Evolutionary conservation across 2,888 invertebrate species (phyloP), one percentile per base, ranked within the genome.

Genomic region (Drosophila conformis): DNA sequence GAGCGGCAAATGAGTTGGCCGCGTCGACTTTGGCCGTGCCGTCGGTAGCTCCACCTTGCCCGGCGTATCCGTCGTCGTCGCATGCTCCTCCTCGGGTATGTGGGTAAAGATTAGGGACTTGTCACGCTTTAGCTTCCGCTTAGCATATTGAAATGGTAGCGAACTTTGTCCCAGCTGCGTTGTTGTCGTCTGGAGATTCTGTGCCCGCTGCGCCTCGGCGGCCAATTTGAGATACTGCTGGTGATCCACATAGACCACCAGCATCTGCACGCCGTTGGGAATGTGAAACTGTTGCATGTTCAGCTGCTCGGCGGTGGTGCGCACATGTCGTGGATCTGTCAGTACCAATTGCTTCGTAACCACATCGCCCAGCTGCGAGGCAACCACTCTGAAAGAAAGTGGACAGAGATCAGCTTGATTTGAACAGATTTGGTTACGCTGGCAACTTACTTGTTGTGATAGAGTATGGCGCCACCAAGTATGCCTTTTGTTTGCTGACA

Each of bases 291-390:
- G 95, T 0, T 94, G 94, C 53, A 93, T 90, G 11, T 74, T 63
- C 40, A 96, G 93, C 49, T 94, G 94, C 91, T 97, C 97, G 0
- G 97, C 97, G 0, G 97, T 96, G 0, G 96, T 95, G 94, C 97
- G 97, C 91, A 97, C 96, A 83, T 97, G 94, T 90, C 96, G 96
- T 0, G 97, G 97, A 93, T 97, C 97, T 36, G 97, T 96, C 66
- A 97, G 95, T 18, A 97, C 95, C 10, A 98, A 93, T 91, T 96
- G 95, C 80, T 97, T 97, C 0, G 97, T 97, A 67, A 97, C 93
- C 75, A 95, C 95, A 6, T 96, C 94, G 46, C 95, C 95, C 7
- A 97, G 93, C 90, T 97, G 97, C 0, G 97, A 96, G 42, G 96
- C 96, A 56, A 97, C 95, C 82, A 97, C 96, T 93, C 97, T 97